These are phyloP conservation scores for Mus spretus DNA, from an alignment of 2,797 vertebrate species.

Conservation along the genomic window DNA sequence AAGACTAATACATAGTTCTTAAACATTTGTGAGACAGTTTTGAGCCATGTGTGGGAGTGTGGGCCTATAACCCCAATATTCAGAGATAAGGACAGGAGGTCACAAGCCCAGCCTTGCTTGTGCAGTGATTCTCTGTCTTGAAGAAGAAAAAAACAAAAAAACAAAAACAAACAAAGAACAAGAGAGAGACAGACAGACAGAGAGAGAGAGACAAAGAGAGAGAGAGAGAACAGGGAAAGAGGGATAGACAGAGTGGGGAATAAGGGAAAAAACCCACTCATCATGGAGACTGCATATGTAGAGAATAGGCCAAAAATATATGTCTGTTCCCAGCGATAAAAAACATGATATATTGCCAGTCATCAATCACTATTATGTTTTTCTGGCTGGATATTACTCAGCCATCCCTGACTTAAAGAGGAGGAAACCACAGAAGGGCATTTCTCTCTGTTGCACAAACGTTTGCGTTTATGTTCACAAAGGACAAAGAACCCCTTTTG, in stretches of 20 bases:
- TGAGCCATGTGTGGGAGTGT: background rate
- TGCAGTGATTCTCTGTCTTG: background rate
- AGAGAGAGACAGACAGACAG: background rate
- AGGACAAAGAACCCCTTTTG: constrained; percentile 72
- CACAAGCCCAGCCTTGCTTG: background rate
- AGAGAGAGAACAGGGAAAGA: background rate
- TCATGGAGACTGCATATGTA: constrained; percentile 2
- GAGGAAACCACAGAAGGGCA: constrained; percentile 55
- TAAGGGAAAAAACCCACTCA: background rate
- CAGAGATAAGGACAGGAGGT: no score
- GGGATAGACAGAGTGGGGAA: background rate
- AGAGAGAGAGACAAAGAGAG: no score
- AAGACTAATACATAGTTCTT: constrained; percentile 41
- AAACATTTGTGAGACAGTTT: constrained; percentile 9
- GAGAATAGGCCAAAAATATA: constrained; percentile 8
- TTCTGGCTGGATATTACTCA: constrained; percentile 70
- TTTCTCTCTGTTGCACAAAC: constrained; percentile 71
- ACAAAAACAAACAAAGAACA: background rate
- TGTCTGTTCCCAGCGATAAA: constrained; percentile 31
- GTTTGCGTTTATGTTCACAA: constrained; percentile 76
- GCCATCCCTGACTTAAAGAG: constrained; percentile 60
- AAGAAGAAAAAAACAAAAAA: background rate
- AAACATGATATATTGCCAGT: constrained; percentile 59
- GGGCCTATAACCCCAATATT: background rate
- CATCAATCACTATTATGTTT: constrained; percentile 70